Percentiles rank a stretch among this genome's conserved stretches.
Evolutionary conservation across 92 coral and sea anemone species (phyloP).

Genomic region (Porites divaricata): DNA sequence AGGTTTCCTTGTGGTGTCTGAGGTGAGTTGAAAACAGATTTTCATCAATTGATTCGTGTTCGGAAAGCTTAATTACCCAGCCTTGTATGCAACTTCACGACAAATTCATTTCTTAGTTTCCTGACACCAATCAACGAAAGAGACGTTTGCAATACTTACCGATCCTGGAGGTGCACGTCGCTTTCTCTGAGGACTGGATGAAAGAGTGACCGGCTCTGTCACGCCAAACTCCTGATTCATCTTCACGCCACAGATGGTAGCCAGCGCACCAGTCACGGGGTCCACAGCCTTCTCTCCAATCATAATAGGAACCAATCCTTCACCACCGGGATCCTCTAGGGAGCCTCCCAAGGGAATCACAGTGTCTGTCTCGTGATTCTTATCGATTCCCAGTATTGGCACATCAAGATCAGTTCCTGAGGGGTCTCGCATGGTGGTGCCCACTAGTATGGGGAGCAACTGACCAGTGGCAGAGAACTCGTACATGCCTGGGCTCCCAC

Average conservation of each 20-base stretch:
- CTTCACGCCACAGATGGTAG: slow-evolving; percentile 93
- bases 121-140: neutral
- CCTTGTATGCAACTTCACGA: too few species aligned
- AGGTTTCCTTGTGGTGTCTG: too few species aligned
- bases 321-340: slow-evolving; percentile 97
- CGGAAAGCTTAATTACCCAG: too few species aligned
- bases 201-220: slow-evolving; percentile 92
- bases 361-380: slow-evolving; percentile 87
- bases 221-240: slow-evolving; percentile 89
- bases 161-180: slow-evolving; percentile 93
- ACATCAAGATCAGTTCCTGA: slow-evolving; percentile 94
- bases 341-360: slow-evolving; percentile 96
- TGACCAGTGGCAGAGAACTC: slow-evolving; percentile 98
- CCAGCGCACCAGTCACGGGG: slow-evolving; percentile 86
- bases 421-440: slow-evolving; percentile 89
- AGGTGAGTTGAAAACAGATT: too few species aligned
- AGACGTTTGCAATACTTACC: slow-evolving; percentile 46
- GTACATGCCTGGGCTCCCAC: slow-evolving; percentile 99
- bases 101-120: too few species aligned
- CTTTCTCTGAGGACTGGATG: slow-evolving; percentile 88
- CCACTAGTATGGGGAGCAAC: slow-evolving; percentile 90
- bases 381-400: slow-evolving; percentile 93
- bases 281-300: slow-evolving; percentile 98
- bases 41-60: too few species aligned
- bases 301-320: slow-evolving; percentile 97